These are phyloP conservation scores for Tethea ocularis DNA, from an alignment of 2,888 invertebrate genomes.

Conservation along the genomic window DNA sequence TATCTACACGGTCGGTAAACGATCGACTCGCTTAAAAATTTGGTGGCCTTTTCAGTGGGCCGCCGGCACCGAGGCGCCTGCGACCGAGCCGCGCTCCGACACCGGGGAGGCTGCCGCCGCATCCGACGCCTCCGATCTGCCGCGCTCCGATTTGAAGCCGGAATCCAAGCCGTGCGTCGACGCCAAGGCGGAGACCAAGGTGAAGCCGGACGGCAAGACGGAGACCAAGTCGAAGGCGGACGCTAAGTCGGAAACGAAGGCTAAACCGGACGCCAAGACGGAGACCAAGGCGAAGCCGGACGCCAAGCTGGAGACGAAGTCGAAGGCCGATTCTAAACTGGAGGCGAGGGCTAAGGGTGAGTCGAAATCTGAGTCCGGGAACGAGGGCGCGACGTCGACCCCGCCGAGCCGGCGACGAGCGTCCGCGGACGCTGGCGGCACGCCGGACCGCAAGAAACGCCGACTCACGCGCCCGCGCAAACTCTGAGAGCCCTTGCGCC, in stretches of 20 bases:
- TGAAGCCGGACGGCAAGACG: conserved; percentile 21
- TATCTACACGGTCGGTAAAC: too few relatives aligned
- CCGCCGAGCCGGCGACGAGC: conserved; percentile 69
- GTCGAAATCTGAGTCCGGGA: conserved; percentile 41
- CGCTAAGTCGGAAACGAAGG: conserved; percentile 35
- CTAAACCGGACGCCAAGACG: conserved; percentile 25
- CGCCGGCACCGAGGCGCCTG: conserved; percentile 47
- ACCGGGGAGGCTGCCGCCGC: conserved; percentile 32
- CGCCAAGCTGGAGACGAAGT: neutral
- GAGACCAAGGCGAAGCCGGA: conserved; percentile 21
- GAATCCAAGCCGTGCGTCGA: too few relatives aligned
- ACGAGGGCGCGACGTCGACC: conserved; percentile 37
- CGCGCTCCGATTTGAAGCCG: conserved; percentile 34
- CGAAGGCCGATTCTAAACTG: neutral
- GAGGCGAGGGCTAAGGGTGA: conserved; percentile 28
- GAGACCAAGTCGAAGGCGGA: conserved; percentile 31
- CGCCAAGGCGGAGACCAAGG: conserved; percentile 21
- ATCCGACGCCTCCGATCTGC: conserved; percentile 25
- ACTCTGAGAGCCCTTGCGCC: conserved; percentile 49
- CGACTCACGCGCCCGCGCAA: conserved; percentile 77
- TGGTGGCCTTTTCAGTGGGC: conserved; percentile 58
- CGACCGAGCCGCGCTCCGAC: conserved; percentile 27
- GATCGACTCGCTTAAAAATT: neutral
- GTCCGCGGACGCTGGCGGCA: conserved; percentile 58
- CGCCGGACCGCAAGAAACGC: conserved; percentile 78